A percentile compares a stretch with the other conserved stretches of the same genome.
phyloP scores from a whole-genome alignment of 2,888 invertebrate genomes.

The Pelosia muscerda region DNA sequence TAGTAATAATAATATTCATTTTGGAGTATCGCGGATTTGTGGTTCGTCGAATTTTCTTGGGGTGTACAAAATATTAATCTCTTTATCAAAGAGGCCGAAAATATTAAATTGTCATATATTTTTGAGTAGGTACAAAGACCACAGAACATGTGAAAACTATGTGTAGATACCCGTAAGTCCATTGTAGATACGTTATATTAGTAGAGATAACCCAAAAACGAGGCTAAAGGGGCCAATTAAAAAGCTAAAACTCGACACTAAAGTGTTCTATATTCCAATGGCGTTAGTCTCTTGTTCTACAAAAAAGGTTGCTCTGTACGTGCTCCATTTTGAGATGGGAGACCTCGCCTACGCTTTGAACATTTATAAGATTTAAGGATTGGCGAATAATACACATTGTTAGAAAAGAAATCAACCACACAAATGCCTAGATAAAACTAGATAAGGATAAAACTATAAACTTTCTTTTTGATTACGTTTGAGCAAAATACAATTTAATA shows the following conservation, averaged over 20 bases:
- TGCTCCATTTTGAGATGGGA: constrained; percentile 21
- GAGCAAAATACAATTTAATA: neutral
- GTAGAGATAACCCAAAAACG: neutral
- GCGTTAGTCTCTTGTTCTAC: constrained; percentile 20
- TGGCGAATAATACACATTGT: neutral
- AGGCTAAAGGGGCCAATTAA: neutral
- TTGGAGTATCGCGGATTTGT: neutral
- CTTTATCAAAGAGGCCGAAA: no score
- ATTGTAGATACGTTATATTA: neutral
- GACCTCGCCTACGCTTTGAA: neutral
- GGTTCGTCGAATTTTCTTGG: no score
- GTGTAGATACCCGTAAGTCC: neutral
- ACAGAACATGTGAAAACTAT: neutral
- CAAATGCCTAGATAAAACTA: neutral
- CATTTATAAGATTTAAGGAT: constrained; percentile 4
- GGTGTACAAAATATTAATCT: no score
- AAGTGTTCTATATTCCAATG: constrained; percentile 28
- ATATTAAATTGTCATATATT: no score
- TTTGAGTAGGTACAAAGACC: no score
- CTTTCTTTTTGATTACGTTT: neutral
- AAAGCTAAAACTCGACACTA: constrained; percentile 24
- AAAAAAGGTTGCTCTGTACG: constrained; percentile 34
- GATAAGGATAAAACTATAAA: neutral
- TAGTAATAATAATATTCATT: no score
- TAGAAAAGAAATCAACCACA: neutral